Evolutionary conservation across 2,888 invertebrate species (phyloP), one percentile per base, ranked within the genome.

Genomic region (Lycocerus yunnanus): DNA sequence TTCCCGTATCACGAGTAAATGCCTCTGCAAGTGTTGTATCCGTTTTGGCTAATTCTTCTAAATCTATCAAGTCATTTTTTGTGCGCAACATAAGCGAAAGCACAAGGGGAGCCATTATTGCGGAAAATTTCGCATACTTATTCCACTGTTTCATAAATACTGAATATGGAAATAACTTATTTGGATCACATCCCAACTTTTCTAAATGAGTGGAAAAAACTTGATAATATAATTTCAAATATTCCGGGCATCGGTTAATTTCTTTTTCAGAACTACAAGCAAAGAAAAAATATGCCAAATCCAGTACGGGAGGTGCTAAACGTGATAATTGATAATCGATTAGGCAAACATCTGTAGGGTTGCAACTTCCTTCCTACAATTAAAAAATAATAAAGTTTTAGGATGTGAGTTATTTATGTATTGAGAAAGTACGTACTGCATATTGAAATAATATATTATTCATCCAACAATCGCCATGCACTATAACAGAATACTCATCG

Each of bases 391-490:
- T 61, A 6, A 5, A 61, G 1, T 15, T 61, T 66, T 14, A 15
- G 1, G 14, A 1, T 5, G 2, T 1, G 5, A 43, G 6, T 60
- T 1, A n/a, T n/a, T n/a, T n/a, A n/a, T n/a, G 4, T n/a, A n/a
- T 43, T 11, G 1, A 43, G 6, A 4, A n/a, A n/a, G 18, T 11
- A 15, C 80, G 78, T 78, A 84, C 84, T 60, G 78, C 71, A 74
- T 84, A 83, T 76, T 81, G 79, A 71, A 83, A 84, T 82, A 84
- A 80, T 79, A 84, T 82, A 68, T 84, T 84, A 67, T 84, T 84
- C 68, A 78, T 83, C 84, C 84, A 84, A 72, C 83, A 82, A 77
- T 84, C 84, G 6, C 84, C 83, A 77, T 84, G 84, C 6, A 79
- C 58, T 58, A 84, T 76, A 9, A 81, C 81, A 11, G 71, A 58